Percentiles rank a stretch among this genome's conserved stretches.
Evolutionary conservation across 2,113 vertebrate species (phyloP).

Genomic region (Myodes glareolus): DNA sequence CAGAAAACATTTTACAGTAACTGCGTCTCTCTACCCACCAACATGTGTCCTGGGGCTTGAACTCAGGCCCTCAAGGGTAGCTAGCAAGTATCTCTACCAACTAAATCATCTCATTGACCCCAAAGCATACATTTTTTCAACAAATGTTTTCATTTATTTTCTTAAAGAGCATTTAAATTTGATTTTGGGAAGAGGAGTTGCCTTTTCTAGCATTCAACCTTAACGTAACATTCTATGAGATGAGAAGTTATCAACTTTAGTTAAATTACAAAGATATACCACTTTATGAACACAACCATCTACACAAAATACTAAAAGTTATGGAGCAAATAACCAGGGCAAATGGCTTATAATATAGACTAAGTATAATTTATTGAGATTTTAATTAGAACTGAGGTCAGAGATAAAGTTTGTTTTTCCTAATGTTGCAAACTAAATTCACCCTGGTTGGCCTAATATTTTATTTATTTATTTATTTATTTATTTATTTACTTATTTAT

Average conservation of each 20-base stretch:
- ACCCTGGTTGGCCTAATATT: constrained; percentile 1
- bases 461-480: no score
- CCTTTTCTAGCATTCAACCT: neutral
- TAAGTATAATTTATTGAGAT: constrained; percentile 17
- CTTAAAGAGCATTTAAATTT: constrained; percentile 41
- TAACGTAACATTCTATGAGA: neutral
- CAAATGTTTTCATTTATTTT: constrained; percentile 37
- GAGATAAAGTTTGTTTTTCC: constrained; percentile 19
- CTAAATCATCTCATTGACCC: neutral
- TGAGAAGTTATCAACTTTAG: neutral
- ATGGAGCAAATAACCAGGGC: neutral
- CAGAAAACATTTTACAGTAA: neutral
- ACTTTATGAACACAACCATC: neutral
- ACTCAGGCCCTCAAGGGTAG: neutral
- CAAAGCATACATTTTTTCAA: neutral
- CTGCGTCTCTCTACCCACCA: no score
- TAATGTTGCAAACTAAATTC: neutral
- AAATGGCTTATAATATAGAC: constrained; percentile 4
- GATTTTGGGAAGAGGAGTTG: neutral
- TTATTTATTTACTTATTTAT: neutral
- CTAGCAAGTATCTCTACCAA: no score
- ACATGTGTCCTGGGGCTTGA: neutral
- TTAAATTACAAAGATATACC: constrained; percentile 24
- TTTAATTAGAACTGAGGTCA: neutral
- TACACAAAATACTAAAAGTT: neutral